phyloP scores from a whole-genome alignment of 64 coral and sea anemone genomes.

The Stichodactyla helianthus region DNA sequence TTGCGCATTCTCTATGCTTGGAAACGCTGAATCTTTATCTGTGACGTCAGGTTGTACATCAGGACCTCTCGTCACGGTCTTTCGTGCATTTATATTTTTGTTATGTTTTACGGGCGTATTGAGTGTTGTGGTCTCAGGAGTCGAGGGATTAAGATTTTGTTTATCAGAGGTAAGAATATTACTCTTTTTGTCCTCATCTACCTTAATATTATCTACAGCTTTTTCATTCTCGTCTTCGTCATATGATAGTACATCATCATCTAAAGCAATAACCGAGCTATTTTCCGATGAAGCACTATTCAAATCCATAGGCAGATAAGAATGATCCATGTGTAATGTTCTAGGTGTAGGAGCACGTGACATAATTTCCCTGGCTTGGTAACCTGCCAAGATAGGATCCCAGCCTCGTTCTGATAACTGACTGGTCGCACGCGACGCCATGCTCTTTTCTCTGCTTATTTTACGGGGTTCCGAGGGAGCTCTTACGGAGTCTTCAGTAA shows the following conservation, averaged over 20 bases:
- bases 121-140: background rate
- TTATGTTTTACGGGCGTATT: background rate
- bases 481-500: background rate
- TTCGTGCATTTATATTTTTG: background rate
- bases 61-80: background rate
- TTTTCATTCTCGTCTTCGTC: background rate
- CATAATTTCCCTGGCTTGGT: slow-evolving; percentile 77
- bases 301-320: slow-evolving; percentile 74
- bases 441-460: slow-evolving; percentile 1
- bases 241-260: slow-evolving; percentile 60
- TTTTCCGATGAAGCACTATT: slow-evolving; percentile 92
- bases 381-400: slow-evolving; percentile 91
- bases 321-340: slow-evolving; percentile 67
- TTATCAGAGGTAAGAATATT: background rate
- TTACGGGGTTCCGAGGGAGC: background rate
- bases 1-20: background rate
- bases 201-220: background rate
- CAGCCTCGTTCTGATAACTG: slow-evolving; percentile 73
- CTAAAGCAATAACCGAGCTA: slow-evolving; percentile 34
- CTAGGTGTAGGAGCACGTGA: slow-evolving; percentile 62
- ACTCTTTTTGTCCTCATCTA: background rate
- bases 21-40: background rate
- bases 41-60: background rate
- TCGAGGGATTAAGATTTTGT: background rate
- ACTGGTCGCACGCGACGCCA: slow-evolving; percentile 53